A percentile compares a stretch with the other conserved stretches of the same genome.
Evolutionary conservation across 2,888 invertebrate species (phyloP).

Genomic region (Mythimna vitellina): DNA sequence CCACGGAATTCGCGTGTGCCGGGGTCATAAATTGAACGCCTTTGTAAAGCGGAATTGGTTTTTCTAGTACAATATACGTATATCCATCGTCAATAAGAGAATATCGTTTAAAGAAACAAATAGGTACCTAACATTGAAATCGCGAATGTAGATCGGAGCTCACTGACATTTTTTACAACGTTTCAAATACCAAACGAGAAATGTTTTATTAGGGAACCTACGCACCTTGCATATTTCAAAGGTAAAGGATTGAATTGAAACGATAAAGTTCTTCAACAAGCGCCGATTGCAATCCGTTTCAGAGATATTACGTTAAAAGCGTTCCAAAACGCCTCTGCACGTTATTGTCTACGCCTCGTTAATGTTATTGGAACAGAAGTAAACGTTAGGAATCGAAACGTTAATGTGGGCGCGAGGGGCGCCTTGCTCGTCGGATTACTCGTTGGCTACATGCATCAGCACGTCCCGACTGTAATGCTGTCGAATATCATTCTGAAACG

Average conservation of each 20-base stretch:
- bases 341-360: slow-evolving; percentile 50
- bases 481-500: slow-evolving; percentile 77
- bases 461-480: slow-evolving; percentile 80
- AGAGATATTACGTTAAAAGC: slow-evolving; percentile 50
- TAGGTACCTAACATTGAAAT: slow-evolving; percentile 32
- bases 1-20: slow-evolving; percentile 71
- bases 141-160: slow-evolving; percentile 11
- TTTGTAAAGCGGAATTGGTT: slow-evolving; percentile 84
- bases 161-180: slow-evolving; percentile 8
- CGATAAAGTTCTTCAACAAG: slow-evolving; percentile 22
- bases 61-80: slow-evolving; percentile 77
- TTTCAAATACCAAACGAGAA: slow-evolving; percentile 3
- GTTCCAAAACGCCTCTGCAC: slow-evolving; percentile 40
- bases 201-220: background rate
- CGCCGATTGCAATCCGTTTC: slow-evolving; percentile 33
- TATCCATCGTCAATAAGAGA: slow-evolving; percentile 65
- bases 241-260: slow-evolving; percentile 26
- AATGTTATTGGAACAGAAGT: slow-evolving; percentile 60
- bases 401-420: slow-evolving; percentile 54
- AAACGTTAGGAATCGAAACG: slow-evolving; percentile 52
- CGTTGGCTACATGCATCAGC: slow-evolving; percentile 78
- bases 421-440: slow-evolving; percentile 66
- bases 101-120: slow-evolving; percentile 65
- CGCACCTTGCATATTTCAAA: background rate
- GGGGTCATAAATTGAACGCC: slow-evolving; percentile 82